These are phyloP conservation scores for Psylliodes chrysocephalus DNA, from an alignment of 2,888 invertebrate genomes.

Conservation along the genomic window DNA sequence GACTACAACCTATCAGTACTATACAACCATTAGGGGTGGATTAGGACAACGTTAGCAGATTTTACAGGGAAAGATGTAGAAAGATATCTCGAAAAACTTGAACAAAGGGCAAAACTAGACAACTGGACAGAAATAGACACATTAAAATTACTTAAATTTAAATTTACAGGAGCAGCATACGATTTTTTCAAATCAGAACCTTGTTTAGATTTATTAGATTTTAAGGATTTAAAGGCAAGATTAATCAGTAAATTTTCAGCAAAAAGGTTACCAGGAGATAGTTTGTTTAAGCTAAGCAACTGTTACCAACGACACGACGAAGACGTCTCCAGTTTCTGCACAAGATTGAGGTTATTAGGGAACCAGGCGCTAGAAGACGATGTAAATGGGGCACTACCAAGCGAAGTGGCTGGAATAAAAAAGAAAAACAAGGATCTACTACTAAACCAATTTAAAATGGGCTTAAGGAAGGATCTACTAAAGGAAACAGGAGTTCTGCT, in stretches of 20 bases:
- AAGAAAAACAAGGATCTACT: constrained; percentile 14
- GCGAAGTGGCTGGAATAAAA: constrained; percentile 18
- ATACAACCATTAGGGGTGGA: background rate
- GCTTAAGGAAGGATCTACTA: constrained; percentile 4
- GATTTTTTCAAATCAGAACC: constrained; percentile 13
- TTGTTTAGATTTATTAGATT: background rate
- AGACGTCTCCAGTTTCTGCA: constrained; percentile 20
- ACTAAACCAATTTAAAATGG: constrained; percentile 30
- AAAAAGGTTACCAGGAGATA: background rate
- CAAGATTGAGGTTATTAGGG: constrained; percentile 14
- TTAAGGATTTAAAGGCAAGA: background rate
- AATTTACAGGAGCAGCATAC: background rate
- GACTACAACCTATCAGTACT: too few relatives aligned
- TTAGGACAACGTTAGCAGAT: background rate
- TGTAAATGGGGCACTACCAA: background rate
- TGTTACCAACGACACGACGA: constrained; percentile 33
- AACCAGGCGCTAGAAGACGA: constrained; percentile 17
- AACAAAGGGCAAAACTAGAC: constrained; percentile 13
- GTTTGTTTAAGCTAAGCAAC: background rate
- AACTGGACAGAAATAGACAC: constrained; percentile 5
- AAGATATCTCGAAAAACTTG: constrained; percentile 18
- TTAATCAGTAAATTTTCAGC: background rate
- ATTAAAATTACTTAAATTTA: constrained; percentile 7
- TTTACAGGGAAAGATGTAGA: background rate
- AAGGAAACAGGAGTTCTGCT: constrained; percentile 7